Conservation (phyloP, 2,797 vertebrate species). For the Naso thynnoides region DNA sequence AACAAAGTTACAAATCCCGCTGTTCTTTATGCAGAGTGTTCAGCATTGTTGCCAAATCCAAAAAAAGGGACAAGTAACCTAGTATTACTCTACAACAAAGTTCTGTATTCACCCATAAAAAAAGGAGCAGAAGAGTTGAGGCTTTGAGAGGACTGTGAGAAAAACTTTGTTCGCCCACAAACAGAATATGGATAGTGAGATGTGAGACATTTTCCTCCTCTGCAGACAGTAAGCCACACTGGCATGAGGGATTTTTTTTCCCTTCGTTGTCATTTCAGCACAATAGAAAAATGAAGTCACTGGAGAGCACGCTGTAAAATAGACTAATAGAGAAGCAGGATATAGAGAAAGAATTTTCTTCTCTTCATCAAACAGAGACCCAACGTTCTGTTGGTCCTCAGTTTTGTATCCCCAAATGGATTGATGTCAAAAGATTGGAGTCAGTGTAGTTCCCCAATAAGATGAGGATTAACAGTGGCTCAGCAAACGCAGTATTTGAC, state of each 20-base stretch:
- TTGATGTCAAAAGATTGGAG: constrained; percentile 60
- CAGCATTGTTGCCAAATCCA: constrained; percentile 25
- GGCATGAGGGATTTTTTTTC: constrained; percentile 40
- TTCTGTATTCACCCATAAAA: constrained; percentile 27
- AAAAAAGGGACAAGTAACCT: constrained; percentile 21
- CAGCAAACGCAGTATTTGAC: constrained; percentile 63
- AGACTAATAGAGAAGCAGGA: constrained; percentile 30
- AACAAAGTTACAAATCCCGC: constrained; percentile 1
- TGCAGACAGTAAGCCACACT: constrained; percentile 52
- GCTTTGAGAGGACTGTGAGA: constrained; percentile 35
- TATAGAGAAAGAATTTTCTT: neutral
- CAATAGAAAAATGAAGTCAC: constrained; percentile 35
- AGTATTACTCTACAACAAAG: constrained; percentile 36
- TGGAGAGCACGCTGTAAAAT: constrained; percentile 40
- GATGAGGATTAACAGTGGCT: constrained; percentile 71
- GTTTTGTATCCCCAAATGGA: constrained; percentile 44
- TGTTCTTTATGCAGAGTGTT: constrained; percentile 17
- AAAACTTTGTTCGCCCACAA: constrained; percentile 53
- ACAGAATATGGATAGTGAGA: constrained; percentile 50
- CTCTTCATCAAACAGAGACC: constrained; percentile 19
- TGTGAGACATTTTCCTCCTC: constrained; percentile 33
- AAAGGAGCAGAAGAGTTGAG: constrained; percentile 16
- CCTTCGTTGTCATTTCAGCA: constrained; percentile 49
- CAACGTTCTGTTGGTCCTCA: constrained; percentile 27
- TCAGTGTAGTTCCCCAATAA: constrained; percentile 59